A percentile compares a stretch with the other conserved stretches of the same genome.
Evolutionary conservation across 2,888 invertebrate genomes (phyloP).

Genomic region (Tetragonisca angustula): DNA sequence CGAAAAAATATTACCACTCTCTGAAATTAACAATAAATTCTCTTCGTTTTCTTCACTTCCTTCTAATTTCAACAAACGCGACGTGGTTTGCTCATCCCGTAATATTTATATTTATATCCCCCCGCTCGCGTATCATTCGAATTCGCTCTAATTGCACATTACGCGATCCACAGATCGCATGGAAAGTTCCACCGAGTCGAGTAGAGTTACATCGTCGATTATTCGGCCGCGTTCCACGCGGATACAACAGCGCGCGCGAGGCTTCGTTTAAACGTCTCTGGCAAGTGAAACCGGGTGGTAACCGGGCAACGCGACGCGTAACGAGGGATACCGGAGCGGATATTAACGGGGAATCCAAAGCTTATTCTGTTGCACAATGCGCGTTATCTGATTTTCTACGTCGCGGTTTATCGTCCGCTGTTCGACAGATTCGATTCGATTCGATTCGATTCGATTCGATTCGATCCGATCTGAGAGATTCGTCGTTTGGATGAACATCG

Average conservation of each 20-base stretch:
- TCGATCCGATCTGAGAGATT: constrained; percentile 6
- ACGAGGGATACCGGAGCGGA: constrained; percentile 22
- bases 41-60: not conserved
- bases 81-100: not conserved
- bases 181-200: no score
- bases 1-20: no score
- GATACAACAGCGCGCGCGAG: not conserved
- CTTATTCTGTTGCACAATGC: constrained; percentile 38
- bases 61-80: not conserved
- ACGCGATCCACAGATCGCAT: constrained; percentile 14
- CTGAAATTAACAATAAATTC: no score
- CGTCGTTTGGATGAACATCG: not conserved
- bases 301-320: constrained; percentile 13
- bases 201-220: constrained; percentile 4
- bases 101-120: not conserved
- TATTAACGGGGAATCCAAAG: constrained; percentile 36
- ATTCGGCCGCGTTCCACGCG: constrained; percentile 30
- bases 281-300: constrained; percentile 1
- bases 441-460: constrained; percentile 20
- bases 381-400: constrained; percentile 35
- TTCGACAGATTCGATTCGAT: constrained; percentile 29
- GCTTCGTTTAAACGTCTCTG: constrained; percentile 19
- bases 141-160: not conserved
- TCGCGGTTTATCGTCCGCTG: constrained; percentile 6
- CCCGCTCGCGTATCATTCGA: not conserved